A percentile compares a stretch with the other conserved stretches of the same genome.
phyloP scores from a whole-genome alignment of 2,113 vertebrate genomes.

The Psephotus haematonotus region DNA sequence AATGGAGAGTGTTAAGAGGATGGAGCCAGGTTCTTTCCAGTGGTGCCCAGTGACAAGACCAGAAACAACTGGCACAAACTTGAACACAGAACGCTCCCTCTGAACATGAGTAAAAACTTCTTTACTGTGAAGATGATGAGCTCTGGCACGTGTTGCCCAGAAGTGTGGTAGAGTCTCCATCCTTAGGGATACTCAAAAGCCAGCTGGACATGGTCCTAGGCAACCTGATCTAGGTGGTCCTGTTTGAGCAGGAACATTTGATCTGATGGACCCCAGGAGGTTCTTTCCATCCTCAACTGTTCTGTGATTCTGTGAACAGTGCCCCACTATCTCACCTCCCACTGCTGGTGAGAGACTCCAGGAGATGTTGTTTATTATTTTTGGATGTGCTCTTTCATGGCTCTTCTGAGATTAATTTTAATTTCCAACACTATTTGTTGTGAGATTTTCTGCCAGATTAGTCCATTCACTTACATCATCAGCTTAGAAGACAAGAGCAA shows the following conservation, averaged over 20 bases:
- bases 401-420: background rate
- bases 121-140: background rate
- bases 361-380: background rate
- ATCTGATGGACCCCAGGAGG: background rate
- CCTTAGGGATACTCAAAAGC: background rate
- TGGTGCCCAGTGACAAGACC: background rate
- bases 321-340: background rate
- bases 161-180: background rate
- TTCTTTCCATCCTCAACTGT: background rate
- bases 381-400: background rate
- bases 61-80: background rate
- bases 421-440: background rate
- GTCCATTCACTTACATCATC: background rate
- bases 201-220: background rate
- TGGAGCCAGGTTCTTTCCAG: background rate
- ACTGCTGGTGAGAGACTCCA: accelerated
- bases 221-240: background rate
- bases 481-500: background rate
- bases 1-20: background rate
- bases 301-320: background rate
- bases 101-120: background rate
- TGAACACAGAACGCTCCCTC: background rate
- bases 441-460: background rate
- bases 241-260: background rate
- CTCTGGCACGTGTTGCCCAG: background rate